Conservation (phyloP, 1,140 invertebrate genomes). For the Branchinecta lindahli region DNA sequence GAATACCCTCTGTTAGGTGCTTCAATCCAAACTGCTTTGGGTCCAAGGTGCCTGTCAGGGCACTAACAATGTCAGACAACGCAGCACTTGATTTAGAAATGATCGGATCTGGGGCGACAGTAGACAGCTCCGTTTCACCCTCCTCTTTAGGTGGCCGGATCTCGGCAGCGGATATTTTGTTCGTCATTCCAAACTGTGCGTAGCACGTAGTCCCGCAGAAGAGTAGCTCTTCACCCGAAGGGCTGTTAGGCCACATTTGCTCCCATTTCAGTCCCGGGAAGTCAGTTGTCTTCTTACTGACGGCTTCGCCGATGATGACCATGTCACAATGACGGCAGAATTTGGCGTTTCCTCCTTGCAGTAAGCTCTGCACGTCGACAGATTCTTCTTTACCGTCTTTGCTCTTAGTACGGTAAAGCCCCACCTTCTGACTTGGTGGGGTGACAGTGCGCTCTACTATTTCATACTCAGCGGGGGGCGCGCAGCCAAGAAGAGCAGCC, state of each 20-base stretch:
- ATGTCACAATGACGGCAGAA: constrained; percentile 85
- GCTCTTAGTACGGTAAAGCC: constrained; percentile 57
- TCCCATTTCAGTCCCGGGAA: constrained; percentile 50
- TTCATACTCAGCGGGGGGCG: constrained; percentile 65
- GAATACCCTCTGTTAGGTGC: background rate
- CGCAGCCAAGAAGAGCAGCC: constrained; percentile 77
- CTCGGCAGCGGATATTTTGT: constrained; percentile 26
- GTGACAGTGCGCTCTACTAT: constrained; percentile 61
- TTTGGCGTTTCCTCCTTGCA: constrained; percentile 63
- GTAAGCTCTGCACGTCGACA: constrained; percentile 74
- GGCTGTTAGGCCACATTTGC: constrained; percentile 11
- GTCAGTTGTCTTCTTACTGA: constrained; percentile 62
- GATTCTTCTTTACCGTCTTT: constrained; percentile 68
- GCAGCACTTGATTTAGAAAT: constrained; percentile 11
- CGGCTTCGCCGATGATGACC: constrained; percentile 61
- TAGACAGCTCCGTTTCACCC: background rate
- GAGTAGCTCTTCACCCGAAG: constrained; percentile 46
- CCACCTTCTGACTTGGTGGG: constrained; percentile 59
- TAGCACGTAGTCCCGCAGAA: constrained; percentile 75
- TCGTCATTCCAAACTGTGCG: constrained; percentile 55
- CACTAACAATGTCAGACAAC: constrained; percentile 6
- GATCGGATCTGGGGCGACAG: background rate
- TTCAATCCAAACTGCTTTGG: background rate
- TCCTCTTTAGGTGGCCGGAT: constrained; percentile 6
- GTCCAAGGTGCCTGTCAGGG: background rate